Percentiles rank a stretch among this genome's conserved stretches.
These are phyloP conservation scores for Napeogenes sylphis DNA, from an alignment of 2,888 invertebrate genomes.

Conservation along the genomic window DNA sequence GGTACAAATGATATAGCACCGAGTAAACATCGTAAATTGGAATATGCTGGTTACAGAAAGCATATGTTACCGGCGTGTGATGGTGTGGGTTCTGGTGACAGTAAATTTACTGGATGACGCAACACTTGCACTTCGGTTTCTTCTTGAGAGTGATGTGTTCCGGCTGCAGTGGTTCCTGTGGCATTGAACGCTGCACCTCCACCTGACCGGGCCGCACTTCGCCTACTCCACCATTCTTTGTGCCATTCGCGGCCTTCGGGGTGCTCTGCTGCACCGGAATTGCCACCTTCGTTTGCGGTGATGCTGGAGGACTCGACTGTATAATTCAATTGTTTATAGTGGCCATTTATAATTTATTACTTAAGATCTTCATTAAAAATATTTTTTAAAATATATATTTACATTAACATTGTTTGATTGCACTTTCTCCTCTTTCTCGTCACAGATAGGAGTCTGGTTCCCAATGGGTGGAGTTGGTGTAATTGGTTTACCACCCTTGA, in stretches of 20 bases:
- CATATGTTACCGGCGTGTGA: constrained; percentile 51
- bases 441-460: constrained; percentile 74
- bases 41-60: constrained; percentile 41
- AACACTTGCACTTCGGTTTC: constrained; percentile 97
- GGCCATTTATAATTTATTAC: no score
- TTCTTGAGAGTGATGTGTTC: constrained; percentile 96
- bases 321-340: neutral
- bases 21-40: constrained; percentile 53
- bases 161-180: constrained; percentile 88
- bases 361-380: neutral
- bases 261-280: constrained; percentile 57
- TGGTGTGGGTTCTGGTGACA: constrained; percentile 11
- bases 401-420: constrained; percentile 64
- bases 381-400: constrained; percentile 34
- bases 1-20: constrained; percentile 62
- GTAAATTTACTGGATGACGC: constrained; percentile 88
- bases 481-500: constrained; percentile 93
- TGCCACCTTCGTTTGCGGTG: constrained; percentile 59
- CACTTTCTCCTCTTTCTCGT: constrained; percentile 64
- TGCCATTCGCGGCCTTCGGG: constrained; percentile 67
- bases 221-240: constrained; percentile 66
- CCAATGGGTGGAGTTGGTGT: constrained; percentile 82
- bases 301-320: constrained; percentile 60
- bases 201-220: constrained; percentile 74
- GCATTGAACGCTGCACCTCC: constrained; percentile 85